These are phyloP conservation scores for Lacerta bilineata DNA, from an alignment of 2,797 vertebrate species.

Conservation along the genomic window DNA sequence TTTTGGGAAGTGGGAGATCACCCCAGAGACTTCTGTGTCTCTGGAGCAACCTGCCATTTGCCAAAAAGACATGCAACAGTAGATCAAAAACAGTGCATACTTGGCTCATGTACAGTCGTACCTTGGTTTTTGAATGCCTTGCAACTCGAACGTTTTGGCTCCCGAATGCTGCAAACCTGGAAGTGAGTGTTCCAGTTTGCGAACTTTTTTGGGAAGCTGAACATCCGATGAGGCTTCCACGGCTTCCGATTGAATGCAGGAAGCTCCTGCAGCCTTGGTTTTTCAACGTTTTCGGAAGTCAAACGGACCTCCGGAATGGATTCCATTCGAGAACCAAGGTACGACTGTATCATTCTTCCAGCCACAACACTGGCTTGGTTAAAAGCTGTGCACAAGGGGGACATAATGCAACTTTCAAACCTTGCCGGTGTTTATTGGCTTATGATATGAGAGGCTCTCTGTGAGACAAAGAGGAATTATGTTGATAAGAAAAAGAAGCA, in stretches of 20 bases:
- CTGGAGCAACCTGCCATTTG: background rate
- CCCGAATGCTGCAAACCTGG: too few species aligned
- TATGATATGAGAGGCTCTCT: background rate
- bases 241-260: too few species aligned
- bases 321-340: too few species aligned
- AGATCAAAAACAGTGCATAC: background rate
- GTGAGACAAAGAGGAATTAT: background rate
- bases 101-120: too few species aligned
- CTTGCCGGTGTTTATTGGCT: background rate
- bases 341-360: background rate
- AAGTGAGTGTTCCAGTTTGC: too few species aligned
- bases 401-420: background rate
- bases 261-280: too few species aligned
- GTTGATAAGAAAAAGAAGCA: background rate
- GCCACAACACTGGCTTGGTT: background rate
- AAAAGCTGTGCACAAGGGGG: background rate
- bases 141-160: too few species aligned
- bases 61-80: background rate
- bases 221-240: too few species aligned
- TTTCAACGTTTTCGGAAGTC: too few species aligned
- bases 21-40: background rate
- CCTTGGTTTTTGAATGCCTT: too few species aligned
- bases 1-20: background rate
- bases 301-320: too few species aligned
- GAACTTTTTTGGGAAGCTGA: too few species aligned